Evolutionary conservation across 2,888 invertebrate genomes (phyloP).

Genomic region (Sericinus montela): DNA sequence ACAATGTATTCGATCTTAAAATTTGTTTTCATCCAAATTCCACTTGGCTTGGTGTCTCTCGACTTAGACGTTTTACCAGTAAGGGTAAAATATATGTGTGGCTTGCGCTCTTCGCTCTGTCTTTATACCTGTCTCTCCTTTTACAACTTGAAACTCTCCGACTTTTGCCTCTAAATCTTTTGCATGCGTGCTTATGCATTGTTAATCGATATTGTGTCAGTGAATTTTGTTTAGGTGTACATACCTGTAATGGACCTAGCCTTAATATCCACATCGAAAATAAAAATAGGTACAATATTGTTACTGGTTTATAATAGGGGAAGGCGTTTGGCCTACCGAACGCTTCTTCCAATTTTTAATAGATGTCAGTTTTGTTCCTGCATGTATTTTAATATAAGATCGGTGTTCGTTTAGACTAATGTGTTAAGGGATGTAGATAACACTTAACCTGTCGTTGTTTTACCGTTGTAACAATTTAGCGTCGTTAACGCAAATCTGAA

Average conservation of each 20-base stretch:
- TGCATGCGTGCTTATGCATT: conserved; percentile 76
- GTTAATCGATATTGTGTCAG: conserved; percentile 52
- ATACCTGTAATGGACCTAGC: conserved; percentile 69
- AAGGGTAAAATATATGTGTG: conserved; percentile 23
- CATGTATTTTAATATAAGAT: conserved; percentile 67
- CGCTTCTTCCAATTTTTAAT: conserved; percentile 29
- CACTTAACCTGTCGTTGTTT: conserved; percentile 42
- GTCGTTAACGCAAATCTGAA: conserved; percentile 54
- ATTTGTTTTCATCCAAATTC: conserved; percentile 79
- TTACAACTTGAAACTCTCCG: conserved; percentile 21
- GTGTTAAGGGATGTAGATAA: conserved; percentile 56
- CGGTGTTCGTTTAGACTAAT: conserved; percentile 61
- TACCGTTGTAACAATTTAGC: conserved; percentile 49
- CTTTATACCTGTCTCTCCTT: conserved; percentile 18
- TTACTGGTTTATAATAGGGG: conserved; percentile 27
- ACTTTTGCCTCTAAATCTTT: conserved; percentile 72
- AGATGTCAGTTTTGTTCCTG: conserved; percentile 57
- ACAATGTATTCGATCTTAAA: conserved; percentile 64
- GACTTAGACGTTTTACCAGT: conserved; percentile 1
- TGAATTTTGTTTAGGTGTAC: conserved; percentile 66
- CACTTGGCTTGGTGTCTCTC: conserved; percentile 36
- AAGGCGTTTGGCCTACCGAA: conserved; percentile 15
- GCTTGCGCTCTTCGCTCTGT: conserved; percentile 38
- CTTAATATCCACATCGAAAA: conserved; percentile 76
- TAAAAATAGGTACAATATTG: conserved; percentile 58